Percentiles rank a stretch among this genome's conserved stretches.
Evolutionary conservation across 1,140 invertebrate genomes (phyloP).

Genomic region (Artemia franciscana): DNA sequence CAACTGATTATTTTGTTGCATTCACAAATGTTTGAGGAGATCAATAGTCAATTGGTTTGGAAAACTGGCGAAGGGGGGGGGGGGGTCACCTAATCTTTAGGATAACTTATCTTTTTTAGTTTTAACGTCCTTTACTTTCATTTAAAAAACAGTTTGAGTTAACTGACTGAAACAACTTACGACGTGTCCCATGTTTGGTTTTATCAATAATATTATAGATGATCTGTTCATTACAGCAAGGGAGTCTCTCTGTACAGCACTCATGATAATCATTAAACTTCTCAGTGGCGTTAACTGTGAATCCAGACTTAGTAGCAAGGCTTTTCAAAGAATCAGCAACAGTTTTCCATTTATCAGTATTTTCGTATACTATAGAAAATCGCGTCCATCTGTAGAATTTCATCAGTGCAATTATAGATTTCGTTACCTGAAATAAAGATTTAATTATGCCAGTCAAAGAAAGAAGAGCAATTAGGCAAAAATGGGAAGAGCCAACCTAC

Average conservation of each 20-base stretch:
- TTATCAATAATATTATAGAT: slow-evolving; percentile 54
- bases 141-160: too few species aligned
- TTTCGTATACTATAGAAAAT: slow-evolving; percentile 75
- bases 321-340: slow-evolving; percentile 48
- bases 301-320: slow-evolving; percentile 41
- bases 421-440: slow-evolving; percentile 43
- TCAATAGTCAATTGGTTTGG: too few species aligned
- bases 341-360: slow-evolving; percentile 34
- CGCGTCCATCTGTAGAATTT: slow-evolving; percentile 78
- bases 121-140: too few species aligned
- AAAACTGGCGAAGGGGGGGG: too few species aligned
- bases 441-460: not conserved
- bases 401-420: slow-evolving; percentile 70
- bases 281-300: slow-evolving; percentile 50
- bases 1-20: too few species aligned
- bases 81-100: too few species aligned
- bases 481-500: too few species aligned
- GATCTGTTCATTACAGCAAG: slow-evolving; percentile 43
- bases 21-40: too few species aligned
- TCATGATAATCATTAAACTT: slow-evolving; percentile 37
- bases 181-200: slow-evolving; percentile 66
- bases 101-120: too few species aligned
- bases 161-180: too few species aligned
- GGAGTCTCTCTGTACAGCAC: slow-evolving; percentile 43
- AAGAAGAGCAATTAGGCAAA: not conserved